Evolutionary conservation across 1,140 invertebrate species (phyloP), one percentile per base, ranked within the genome.

Genomic region (Ostrea edulis): DNA sequence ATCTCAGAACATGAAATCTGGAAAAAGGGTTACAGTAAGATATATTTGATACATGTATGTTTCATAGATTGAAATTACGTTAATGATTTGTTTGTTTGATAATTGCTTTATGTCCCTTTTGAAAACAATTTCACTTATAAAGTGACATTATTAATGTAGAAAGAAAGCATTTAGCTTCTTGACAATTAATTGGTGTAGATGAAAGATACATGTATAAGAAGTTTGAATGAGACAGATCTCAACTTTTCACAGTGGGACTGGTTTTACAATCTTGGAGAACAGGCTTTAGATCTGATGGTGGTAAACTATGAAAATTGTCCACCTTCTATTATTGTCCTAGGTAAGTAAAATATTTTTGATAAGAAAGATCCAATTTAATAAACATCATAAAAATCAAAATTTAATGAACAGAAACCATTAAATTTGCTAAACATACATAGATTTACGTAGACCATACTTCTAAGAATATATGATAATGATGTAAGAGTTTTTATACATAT

Each of bases 201-300:
- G n/a, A 52, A 82, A 82, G 53, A 20, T 53, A 82, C 29, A 20
- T 53, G 11, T 85, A 17, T 54, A 17, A 55, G 58, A 35, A 54
- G n/a, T 12, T 44, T 44, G 35, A 22, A 65, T 65, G 35, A 29
- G 51, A 77, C 14, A 25, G 62, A 85, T 87, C 88, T 83, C 88
- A 81, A 44, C 35, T 44, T 88, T 44, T 92, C 92, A 87, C 86
- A 95, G 90, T 96, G 96, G 9, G 97, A 97, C 93, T 98, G 97
- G 97, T 95, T 94, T 58, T 97, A 96, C 93, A 97, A 97, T 91
- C 94, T 98, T 12, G 97, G 97, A 0, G 98, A 98, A 96, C 95
- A 96, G 90, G 96, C 97, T 53, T 91, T 93, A 58, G 93, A 94
- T 89, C 89, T 94, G 81, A 58, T 89, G 90, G 90, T 93, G 44